Evolutionary conservation across 2,113 vertebrate genomes (phyloP).

Genomic region (Corythoichthys intestinalis): DNA sequence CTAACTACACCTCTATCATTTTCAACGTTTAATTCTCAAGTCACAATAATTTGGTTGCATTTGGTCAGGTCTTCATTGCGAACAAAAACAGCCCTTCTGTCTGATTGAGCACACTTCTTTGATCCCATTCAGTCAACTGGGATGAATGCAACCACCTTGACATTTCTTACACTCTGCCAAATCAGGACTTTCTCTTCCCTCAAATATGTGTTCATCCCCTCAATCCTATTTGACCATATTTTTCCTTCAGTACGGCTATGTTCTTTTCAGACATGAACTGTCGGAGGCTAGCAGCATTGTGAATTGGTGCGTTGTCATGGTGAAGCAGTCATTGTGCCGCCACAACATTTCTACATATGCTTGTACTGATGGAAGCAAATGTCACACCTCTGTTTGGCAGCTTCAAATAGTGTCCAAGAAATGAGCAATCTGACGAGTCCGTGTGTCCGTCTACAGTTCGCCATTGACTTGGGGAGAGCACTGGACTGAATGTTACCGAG

Average conservation of each 20-base stretch:
- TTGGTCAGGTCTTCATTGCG: slow-evolving; percentile 7
- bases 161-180: slow-evolving; percentile 28
- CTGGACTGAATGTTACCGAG: no score
- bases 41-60: neutral
- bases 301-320: no score
- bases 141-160: slow-evolving; percentile 27
- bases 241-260: neutral
- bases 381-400: neutral
- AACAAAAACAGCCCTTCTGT: slow-evolving; percentile 3
- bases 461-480: no score
- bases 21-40: neutral
- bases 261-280: no score
- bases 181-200: slow-evolving; percentile 21
- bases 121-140: slow-evolving; percentile 9
- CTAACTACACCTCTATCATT: neutral
- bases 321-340: no score
- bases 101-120: neutral
- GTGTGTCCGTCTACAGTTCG: no score
- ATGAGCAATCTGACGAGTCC: no score
- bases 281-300: no score
- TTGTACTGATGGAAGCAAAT: neutral
- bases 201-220: slow-evolving; percentile 11
- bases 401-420: no score
- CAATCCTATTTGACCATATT: neutral
- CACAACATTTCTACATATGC: no score